phyloP scores from a whole-genome alignment of 2,113 vertebrate species.

The Opisthocomus hoazin region DNA sequence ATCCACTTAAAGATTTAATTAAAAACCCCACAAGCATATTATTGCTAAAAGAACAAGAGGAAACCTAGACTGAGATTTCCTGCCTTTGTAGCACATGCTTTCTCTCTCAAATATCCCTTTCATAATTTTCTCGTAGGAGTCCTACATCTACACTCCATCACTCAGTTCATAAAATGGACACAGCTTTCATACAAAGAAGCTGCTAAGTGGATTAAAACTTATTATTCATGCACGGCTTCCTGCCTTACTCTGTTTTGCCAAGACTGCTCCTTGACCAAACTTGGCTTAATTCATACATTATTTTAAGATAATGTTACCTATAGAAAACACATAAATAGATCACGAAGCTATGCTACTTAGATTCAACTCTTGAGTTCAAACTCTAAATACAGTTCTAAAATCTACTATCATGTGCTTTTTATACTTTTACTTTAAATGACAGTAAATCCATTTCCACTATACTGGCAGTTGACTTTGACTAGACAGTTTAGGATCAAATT shows the following conservation, averaged over 20 bases:
- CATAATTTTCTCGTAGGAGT: background rate
- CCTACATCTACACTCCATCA: background rate
- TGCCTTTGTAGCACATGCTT: background rate
- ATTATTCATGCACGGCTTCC: background rate
- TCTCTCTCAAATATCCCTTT: background rate
- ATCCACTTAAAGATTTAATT: background rate
- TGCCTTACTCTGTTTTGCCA: background rate
- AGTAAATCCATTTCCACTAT: background rate
- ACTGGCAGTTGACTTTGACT: background rate
- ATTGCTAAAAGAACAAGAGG: background rate
- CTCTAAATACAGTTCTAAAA: background rate
- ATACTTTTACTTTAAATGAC: background rate
- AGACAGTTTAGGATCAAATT: background rate
- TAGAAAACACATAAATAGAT: background rate
- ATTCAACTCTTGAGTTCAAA: background rate
- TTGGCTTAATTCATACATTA: background rate
- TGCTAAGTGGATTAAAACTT: background rate
- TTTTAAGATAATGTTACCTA: background rate
- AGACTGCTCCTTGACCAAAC: background rate
- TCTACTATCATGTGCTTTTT: background rate
- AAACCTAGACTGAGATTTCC: background rate
- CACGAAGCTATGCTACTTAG: background rate
- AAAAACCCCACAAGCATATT: background rate
- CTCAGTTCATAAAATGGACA: background rate
- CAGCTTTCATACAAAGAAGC: background rate